These are phyloP conservation scores for Ctenomys sociabilis DNA, from an alignment of 2,113 vertebrate genomes.

Conservation along the genomic window DNA sequence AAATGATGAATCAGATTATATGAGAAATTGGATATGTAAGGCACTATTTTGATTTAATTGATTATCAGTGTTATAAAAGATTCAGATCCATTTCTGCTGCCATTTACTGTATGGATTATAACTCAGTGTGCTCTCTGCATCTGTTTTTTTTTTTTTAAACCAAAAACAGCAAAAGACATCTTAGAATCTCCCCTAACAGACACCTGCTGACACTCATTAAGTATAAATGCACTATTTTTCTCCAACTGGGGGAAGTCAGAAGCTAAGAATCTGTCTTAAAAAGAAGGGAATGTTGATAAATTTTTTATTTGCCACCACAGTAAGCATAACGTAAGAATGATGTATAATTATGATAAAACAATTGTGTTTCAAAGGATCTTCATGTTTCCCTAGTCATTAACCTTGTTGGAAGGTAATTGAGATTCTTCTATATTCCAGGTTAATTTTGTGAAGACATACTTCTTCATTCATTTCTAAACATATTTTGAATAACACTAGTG, in stretches of 20 bases:
- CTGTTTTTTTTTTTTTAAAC: not conserved
- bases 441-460: conserved; percentile 38
- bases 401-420: not conserved
- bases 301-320: not conserved
- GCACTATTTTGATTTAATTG: not conserved
- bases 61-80: not conserved
- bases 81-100: not conserved
- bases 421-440: not conserved
- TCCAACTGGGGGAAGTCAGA: not conserved
- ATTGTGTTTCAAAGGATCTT: not conserved
- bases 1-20: not conserved
- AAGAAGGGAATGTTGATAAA: not conserved
- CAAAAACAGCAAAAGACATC: not conserved
- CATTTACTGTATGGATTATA: not conserved
- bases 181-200: not conserved
- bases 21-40: not conserved
- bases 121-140: not conserved
- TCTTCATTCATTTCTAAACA: conserved; percentile 24
- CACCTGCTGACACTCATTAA: not conserved
- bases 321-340: not conserved
- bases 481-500: not conserved
- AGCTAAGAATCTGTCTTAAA: not conserved
- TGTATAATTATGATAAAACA: not conserved
- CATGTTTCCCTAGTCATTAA: not conserved
- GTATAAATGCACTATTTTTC: not conserved